Conservation (phyloP, 1,140 invertebrate species). For the Heliconius nattereri region DNA sequence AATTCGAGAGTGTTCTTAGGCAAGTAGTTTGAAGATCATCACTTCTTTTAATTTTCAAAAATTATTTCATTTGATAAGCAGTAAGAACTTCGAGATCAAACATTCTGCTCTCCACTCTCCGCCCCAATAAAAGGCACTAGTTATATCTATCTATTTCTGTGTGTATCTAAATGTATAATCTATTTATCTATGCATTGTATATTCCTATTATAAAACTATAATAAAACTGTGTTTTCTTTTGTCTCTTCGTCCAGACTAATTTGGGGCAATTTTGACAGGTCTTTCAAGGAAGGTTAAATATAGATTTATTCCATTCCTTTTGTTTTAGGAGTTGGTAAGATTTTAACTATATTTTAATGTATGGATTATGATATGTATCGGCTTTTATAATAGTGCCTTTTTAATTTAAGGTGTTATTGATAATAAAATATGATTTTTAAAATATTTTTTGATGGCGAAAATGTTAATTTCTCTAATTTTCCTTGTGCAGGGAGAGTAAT, state of each 20-base stretch:
- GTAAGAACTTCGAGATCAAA: not conserved
- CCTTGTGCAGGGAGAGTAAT: conserved; percentile 55
- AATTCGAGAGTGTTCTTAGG: too few species aligned
- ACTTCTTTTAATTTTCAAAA: too few species aligned
- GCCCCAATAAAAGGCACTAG: not conserved
- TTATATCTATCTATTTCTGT: not conserved
- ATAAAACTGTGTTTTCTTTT: not conserved
- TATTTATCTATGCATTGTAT: not conserved
- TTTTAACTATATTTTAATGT: not conserved
- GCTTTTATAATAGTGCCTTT: not conserved
- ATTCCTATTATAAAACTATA: not conserved
- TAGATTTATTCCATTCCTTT: conserved; percentile 7
- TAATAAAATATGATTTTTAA: not conserved
- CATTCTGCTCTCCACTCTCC: not conserved
- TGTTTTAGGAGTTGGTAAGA: conserved; percentile 7
- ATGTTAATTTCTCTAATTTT: not conserved
- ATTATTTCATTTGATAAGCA: not conserved
- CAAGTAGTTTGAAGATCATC: too few species aligned
- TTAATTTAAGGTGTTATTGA: conserved; percentile 3
- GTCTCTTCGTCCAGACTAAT: conserved; percentile 8
- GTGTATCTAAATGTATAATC: not conserved
- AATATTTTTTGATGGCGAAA: not conserved
- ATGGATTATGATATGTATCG: conserved; percentile 2
- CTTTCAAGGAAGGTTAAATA: conserved; percentile 8
- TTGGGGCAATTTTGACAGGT: conserved; percentile 3